A percentile compares a stretch with the other conserved stretches of the same genome.
Evolutionary conservation across 2,113 vertebrate genomes (phyloP).

Genomic region (Calidris pygmaea): DNA sequence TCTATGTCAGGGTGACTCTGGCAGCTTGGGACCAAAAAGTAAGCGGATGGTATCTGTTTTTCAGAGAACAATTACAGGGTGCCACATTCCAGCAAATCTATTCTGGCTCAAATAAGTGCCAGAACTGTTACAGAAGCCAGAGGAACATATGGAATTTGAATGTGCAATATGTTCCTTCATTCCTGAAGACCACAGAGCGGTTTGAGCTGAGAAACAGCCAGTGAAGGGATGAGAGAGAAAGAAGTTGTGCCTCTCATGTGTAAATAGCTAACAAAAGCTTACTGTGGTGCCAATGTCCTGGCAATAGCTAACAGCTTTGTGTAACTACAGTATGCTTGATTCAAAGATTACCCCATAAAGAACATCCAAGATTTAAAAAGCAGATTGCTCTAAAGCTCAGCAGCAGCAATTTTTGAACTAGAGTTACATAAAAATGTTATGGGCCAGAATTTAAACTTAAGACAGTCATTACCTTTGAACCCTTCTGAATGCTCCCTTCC

Average conservation of each 20-base stretch:
- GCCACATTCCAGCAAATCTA: neutral
- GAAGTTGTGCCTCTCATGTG: neutral
- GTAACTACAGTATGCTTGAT: neutral
- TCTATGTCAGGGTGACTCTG: neutral
- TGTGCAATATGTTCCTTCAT: neutral
- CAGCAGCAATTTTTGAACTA: neutral
- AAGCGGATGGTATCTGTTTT: neutral
- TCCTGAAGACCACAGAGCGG: neutral
- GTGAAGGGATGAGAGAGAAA: neutral
- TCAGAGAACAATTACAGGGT: neutral
- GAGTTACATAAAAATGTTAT: neutral
- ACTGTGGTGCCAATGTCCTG: neutral
- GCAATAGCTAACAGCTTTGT: neutral
- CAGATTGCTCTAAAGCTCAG: neutral
- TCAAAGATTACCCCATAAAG: neutral
- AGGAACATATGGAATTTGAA: neutral
- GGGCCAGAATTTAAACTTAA: neutral
- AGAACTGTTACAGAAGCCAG: neutral
- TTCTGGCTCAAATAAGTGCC: neutral
- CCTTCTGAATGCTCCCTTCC: neutral
- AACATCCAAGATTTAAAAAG: neutral
- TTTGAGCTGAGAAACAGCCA: neutral
- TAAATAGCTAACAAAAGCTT: neutral
- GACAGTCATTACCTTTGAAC: neutral
- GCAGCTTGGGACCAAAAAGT: neutral